phyloP scores from a whole-genome alignment of 2,797 vertebrate genomes.

The Sebastiscus albofasciatus region DNA sequence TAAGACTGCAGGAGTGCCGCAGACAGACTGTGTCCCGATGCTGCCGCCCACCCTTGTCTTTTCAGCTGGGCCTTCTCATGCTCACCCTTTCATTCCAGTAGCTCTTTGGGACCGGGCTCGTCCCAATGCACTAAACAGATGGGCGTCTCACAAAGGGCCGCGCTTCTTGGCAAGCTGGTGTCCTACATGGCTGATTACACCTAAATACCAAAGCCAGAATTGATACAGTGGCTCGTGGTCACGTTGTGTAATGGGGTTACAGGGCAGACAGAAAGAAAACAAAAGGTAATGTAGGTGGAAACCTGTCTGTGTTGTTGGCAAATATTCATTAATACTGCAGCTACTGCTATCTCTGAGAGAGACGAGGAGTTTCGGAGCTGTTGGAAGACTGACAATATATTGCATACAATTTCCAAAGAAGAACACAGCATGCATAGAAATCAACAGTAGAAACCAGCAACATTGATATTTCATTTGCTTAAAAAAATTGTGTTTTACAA shows the following conservation, averaged over 20 bases:
- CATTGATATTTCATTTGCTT: background rate
- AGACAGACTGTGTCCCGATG: conserved; percentile 74
- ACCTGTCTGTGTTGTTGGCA: conserved; percentile 83
- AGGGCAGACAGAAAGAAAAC: conserved; percentile 76
- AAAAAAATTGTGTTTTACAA: background rate
- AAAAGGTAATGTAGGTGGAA: conserved; percentile 84
- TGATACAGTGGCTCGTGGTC: conserved; percentile 95
- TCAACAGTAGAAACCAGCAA: background rate
- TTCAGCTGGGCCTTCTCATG: conserved; percentile 78
- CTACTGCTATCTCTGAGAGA: background rate
- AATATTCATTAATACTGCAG: background rate
- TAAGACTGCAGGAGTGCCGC: conserved; percentile 64
- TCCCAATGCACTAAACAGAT: conserved; percentile 93
- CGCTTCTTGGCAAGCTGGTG: conserved; percentile 95
- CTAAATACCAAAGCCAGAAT: conserved; percentile 91
- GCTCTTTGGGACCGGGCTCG: conserved; percentile 75
- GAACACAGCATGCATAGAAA: background rate
- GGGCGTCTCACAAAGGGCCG: conserved; percentile 92
- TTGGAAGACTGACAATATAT: background rate
- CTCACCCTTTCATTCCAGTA: conserved; percentile 77
- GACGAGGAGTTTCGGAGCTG: background rate
- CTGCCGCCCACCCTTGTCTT: conserved; percentile 75
- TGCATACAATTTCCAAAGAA: background rate
- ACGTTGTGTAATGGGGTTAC: conserved; percentile 87
- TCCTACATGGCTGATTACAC: conserved; percentile 97